Conservation (phyloP, 2,888 invertebrate genomes). For the Himalopsyche tibetana region DNA sequence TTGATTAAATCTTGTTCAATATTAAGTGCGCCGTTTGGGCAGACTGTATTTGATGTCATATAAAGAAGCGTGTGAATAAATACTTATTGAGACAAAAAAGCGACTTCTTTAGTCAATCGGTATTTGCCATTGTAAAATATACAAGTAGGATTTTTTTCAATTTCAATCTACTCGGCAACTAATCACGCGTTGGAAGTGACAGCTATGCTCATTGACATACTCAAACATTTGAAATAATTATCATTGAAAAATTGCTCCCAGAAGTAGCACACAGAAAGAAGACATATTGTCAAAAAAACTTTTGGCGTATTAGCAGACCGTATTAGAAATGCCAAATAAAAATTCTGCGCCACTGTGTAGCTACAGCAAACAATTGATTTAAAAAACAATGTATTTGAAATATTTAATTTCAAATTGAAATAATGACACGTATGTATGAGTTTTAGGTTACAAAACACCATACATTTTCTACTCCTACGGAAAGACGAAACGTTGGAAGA, state of each 20-base stretch:
- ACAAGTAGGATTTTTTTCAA: neutral
- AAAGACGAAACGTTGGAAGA: no score
- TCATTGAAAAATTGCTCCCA: neutral
- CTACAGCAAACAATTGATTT: neutral
- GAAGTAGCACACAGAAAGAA: slow-evolving; percentile 2
- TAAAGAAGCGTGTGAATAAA: slow-evolving; percentile 26
- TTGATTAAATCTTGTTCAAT: no score
- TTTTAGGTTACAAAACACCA: no score
- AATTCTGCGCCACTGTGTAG: neutral
- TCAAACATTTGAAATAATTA: neutral
- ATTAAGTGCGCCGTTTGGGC: neutral
- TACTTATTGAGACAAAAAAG: slow-evolving; percentile 1
- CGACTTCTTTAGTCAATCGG: neutral
- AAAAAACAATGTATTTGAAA: no score
- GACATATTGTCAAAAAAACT: neutral
- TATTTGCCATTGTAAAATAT: slow-evolving; percentile 9
- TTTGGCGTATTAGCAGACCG: neutral
- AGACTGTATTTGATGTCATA: slow-evolving; percentile 2
- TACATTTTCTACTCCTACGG: no score
- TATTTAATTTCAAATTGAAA: no score
- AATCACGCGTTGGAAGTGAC: neutral
- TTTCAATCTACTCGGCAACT: neutral
- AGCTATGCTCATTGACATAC: slow-evolving; percentile 9
- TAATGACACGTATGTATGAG: no score
- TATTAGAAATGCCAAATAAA: neutral